Base-by-base conservation (phyloP, 2,888 invertebrate genomes). In the Iphiclides podalirius region DNA sequence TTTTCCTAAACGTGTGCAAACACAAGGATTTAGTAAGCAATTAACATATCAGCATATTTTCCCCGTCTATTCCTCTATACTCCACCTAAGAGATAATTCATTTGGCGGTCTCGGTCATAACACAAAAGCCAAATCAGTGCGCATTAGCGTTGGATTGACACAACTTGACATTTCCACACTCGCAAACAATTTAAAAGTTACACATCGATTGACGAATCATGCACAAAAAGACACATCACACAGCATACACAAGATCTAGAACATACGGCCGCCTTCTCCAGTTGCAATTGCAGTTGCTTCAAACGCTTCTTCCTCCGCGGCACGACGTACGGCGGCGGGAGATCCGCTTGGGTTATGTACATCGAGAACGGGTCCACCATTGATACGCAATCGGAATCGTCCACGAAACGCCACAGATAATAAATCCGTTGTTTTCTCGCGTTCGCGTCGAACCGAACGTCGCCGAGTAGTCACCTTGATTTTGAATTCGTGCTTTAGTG, bases 401-500 rank as follows among this genome's bases (percentile, higher is more conserved):
- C 15, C 15, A 33, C 13, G 8, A 17, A 31, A 43, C 33, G 20
- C 31, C 39, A 50, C 28, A 45, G 44, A 50, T 36, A 31, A 50
- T 79, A 75, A 79, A 80, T n/a, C 77, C 75, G 61, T 54, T 8
- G 28, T 28, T 28, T 28, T 6, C 2, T 9, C n/a, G 2, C 28
- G 2, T 9, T 28, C n/a, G 2, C 28, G n/a, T n/a, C n/a, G n/a
- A 28, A 9, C 6, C 63, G 61, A 71, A 71, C 83, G 79, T 79
- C 76, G 40, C 40, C 39, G 39, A 38, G 34, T 9, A 12, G 37
- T 87, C 85, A 87, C 88, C 88, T 87, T 87, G 88, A 87, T 87
- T 87, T 88, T 87, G 86, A 88, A 85, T 76, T 67, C 76, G 79
- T 75, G 70, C 77, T 79, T 81, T 72, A 75, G 72, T 64, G 67